These are phyloP conservation scores for Drosophila parabipectinata DNA, from an alignment of 1,140 invertebrate species.

Conservation along the genomic window DNA sequence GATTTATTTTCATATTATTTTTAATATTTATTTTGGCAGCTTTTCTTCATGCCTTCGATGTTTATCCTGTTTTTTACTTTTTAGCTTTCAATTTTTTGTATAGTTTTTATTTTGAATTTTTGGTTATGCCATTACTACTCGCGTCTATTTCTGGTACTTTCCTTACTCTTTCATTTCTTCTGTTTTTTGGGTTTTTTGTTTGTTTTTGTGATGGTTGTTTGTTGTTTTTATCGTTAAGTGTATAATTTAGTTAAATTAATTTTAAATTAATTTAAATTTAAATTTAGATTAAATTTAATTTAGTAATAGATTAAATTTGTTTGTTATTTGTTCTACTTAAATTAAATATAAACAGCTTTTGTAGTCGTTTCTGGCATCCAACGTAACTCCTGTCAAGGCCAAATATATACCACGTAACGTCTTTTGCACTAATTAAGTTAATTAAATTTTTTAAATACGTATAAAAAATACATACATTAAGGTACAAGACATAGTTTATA, in stretches of 20 bases:
- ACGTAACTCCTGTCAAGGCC: conserved; percentile 84
- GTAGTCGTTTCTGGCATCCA: conserved; percentile 84
- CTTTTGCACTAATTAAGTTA: conserved; percentile 72
- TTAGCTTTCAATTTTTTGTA: conserved; percentile 5
- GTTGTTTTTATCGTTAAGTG: conserved; percentile 54
- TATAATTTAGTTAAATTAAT: conserved; percentile 64
- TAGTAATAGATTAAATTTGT: conserved; percentile 73
- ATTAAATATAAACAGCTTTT: conserved; percentile 84
- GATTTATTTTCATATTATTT: conserved; percentile 8
- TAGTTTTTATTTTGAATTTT: conserved; percentile 29
- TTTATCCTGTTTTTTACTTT: conserved; percentile 30
- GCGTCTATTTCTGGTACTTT: conserved; percentile 4
- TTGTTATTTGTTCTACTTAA: conserved; percentile 84
- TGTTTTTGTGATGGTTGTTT: conserved; percentile 26
- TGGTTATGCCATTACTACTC: conserved; percentile 39
- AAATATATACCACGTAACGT: conserved; percentile 83
- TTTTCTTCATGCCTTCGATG: conserved; percentile 30
- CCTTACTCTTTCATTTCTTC: conserved; percentile 31
- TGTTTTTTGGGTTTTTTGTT: conserved; percentile 1
- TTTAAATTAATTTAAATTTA: conserved; percentile 41
- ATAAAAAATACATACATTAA: conserved; percentile 27
- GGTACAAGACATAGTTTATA: conserved; percentile 14
- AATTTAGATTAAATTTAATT: conserved; percentile 62
- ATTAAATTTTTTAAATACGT: conserved; percentile 18
- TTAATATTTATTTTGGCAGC: background rate